Evolutionary conservation across 2,888 invertebrate genomes (phyloP).

Genomic region (Athalia cordata): DNA sequence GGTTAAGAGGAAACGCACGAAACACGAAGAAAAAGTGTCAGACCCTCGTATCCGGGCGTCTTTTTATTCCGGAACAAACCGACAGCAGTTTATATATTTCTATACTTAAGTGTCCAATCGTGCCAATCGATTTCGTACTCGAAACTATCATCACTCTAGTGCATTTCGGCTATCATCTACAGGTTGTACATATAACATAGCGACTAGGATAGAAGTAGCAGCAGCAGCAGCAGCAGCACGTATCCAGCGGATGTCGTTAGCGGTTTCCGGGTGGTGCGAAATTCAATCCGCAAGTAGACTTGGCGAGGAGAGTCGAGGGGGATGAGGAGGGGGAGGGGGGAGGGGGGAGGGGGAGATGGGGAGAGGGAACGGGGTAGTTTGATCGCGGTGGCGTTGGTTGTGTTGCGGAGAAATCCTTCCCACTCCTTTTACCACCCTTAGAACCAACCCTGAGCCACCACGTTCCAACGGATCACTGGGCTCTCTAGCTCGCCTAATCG

Average conservation of each 20-base stretch:
- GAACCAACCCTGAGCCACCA: slow-evolving; percentile 4
- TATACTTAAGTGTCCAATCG: too few species aligned
- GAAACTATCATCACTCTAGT: neutral
- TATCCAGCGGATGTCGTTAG: slow-evolving; percentile 43
- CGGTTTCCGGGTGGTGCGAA: slow-evolving; percentile 37
- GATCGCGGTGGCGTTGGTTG: neutral
- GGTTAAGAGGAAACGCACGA: too few species aligned
- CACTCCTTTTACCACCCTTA: neutral
- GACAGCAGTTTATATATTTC: too few species aligned
- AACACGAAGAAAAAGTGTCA: too few species aligned
- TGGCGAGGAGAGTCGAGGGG: slow-evolving; percentile 6
- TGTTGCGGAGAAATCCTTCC: slow-evolving; percentile 41
- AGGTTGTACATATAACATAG: slow-evolving; percentile 14
- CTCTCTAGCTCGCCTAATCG: slow-evolving; percentile 41
- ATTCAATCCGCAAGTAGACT: slow-evolving; percentile 43
- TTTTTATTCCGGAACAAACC: too few species aligned
- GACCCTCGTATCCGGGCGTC: too few species aligned
- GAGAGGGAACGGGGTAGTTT: too few species aligned
- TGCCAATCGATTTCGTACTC: neutral
- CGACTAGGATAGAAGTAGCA: too few species aligned
- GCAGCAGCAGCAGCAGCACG: neutral
- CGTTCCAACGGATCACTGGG: slow-evolving; percentile 43
- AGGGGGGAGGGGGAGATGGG: too few species aligned
- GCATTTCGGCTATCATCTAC: slow-evolving; percentile 16
- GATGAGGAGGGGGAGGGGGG: too few species aligned